A percentile compares a stretch with the other conserved stretches of the same genome.
phyloP scores from a whole-genome alignment of 1,140 invertebrate species.

The Drosophila paulistorum region DNA sequence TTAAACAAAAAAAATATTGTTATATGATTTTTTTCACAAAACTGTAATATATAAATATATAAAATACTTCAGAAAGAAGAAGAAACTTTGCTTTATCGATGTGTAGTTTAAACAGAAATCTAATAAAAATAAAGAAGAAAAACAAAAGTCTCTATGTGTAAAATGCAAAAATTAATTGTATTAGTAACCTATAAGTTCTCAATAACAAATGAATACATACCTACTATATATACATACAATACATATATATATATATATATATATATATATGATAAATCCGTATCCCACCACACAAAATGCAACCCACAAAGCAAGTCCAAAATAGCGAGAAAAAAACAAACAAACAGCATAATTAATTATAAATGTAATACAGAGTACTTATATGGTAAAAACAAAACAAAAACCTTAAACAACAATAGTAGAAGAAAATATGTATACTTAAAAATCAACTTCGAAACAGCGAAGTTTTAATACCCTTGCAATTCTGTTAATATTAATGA shows the following conservation, averaged over 20 bases:
- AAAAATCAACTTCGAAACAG: neutral
- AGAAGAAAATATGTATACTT: constrained; percentile 16
- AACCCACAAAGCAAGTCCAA: constrained; percentile 75
- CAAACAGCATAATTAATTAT: constrained; percentile 17
- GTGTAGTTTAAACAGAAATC: constrained; percentile 53
- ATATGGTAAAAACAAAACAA: constrained; percentile 46
- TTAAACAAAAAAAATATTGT: constrained; percentile 50
- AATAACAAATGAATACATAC: constrained; percentile 2
- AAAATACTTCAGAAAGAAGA: constrained; percentile 12
- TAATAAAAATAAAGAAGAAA: neutral
- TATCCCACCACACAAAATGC: constrained; percentile 76
- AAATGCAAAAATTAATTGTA: constrained; percentile 26
- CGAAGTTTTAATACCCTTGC: constrained; percentile 3
- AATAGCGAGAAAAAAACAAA: constrained; percentile 26
- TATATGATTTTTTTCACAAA: constrained; percentile 55
- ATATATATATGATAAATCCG: constrained; percentile 46
- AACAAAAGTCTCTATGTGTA: constrained; percentile 24
- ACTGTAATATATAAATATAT: constrained; percentile 41
- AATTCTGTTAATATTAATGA: neutral
- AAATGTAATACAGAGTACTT: constrained; percentile 22
- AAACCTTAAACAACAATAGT: constrained; percentile 4
- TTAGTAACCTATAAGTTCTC: constrained; percentile 18
- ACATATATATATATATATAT: constrained; percentile 20
- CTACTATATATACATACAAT: constrained; percentile 25
- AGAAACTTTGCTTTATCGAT: constrained; percentile 40